A percentile compares a stretch with the other conserved stretches of the same genome.
Conservation (phyloP, 2,797 vertebrate species). For the Arnoldichthys spilopterus region DNA sequence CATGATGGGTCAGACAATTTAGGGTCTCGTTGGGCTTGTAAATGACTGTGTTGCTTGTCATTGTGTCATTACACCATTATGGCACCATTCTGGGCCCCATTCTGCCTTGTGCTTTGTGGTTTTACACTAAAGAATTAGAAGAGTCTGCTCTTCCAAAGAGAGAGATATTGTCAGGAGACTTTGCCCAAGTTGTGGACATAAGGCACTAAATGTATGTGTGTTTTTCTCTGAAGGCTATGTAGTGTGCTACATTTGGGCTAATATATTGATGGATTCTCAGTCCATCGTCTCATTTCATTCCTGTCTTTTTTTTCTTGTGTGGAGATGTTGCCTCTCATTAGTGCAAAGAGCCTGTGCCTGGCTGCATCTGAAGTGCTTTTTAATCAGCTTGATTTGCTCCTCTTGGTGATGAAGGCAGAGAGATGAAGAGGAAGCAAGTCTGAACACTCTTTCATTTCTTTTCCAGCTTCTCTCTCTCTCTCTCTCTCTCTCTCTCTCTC, state of each 20-base stretch:
- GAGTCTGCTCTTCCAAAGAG: slow-evolving; percentile 14
- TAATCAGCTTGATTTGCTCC: slow-evolving; percentile 57
- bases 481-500: neutral
- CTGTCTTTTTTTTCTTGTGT: slow-evolving; percentile 39
- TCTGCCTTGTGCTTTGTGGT: slow-evolving; percentile 43
- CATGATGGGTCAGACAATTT: slow-evolving; percentile 74
- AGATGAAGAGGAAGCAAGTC: slow-evolving; percentile 38
- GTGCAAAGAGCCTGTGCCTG: slow-evolving; percentile 36
- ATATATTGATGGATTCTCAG: slow-evolving; percentile 25
- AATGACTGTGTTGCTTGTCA: slow-evolving; percentile 67
- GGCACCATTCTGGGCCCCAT: slow-evolving; percentile 49
- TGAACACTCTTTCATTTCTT: slow-evolving; percentile 34
- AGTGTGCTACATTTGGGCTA: neutral
- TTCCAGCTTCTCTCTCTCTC: neutral
- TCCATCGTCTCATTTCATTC: slow-evolving; percentile 19
- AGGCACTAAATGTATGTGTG: slow-evolving; percentile 4
- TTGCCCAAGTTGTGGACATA: neutral
- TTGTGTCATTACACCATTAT: slow-evolving; percentile 72
- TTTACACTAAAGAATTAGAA: slow-evolving; percentile 50
- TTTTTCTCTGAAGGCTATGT: slow-evolving; percentile 1
- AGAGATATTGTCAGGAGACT: neutral
- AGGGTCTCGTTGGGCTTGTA: slow-evolving; percentile 72
- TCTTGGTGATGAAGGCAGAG: slow-evolving; percentile 39
- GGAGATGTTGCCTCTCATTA: slow-evolving; percentile 41
- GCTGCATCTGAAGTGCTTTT: slow-evolving; percentile 53